These are phyloP conservation scores for Cheilosia vulpina DNA, from an alignment of 2,888 invertebrate genomes.

Conservation along the genomic window DNA sequence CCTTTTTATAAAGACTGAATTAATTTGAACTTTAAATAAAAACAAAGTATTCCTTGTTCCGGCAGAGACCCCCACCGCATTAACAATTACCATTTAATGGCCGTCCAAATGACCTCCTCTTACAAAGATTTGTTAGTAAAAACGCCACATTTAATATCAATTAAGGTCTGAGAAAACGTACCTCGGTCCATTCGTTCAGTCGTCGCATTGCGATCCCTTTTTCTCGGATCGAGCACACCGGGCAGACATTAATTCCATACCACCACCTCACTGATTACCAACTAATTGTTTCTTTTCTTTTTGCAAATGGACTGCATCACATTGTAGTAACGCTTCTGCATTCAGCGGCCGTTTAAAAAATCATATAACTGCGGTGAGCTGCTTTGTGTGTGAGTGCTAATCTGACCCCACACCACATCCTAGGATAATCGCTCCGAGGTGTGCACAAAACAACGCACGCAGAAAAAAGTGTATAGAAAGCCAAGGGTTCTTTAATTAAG, in stretches of 20 bases:
- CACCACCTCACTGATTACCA: constrained; percentile 66
- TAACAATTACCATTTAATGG: constrained; percentile 59
- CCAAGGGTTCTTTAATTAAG: constrained; percentile 67
- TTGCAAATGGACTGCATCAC: constrained; percentile 57
- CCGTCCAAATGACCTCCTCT: constrained; percentile 52
- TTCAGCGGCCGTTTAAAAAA: constrained; percentile 53
- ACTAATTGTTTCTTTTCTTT: constrained; percentile 64
- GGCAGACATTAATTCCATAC: constrained; percentile 59
- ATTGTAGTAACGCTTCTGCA: constrained; percentile 38
- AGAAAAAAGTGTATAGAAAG: constrained; percentile 55
- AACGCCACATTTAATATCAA: constrained; percentile 71
- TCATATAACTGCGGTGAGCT: constrained; percentile 30
- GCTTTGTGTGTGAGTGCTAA: neutral
- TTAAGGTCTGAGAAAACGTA: constrained; percentile 71
- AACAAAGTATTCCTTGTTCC: constrained; percentile 37
- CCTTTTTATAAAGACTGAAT: constrained; percentile 30
- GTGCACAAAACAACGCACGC: constrained; percentile 34
- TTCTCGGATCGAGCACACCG: constrained; percentile 64
- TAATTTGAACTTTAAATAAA: constrained; percentile 44
- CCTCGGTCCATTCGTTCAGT: constrained; percentile 26
- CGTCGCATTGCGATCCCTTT: constrained; percentile 58
- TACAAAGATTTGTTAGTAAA: constrained; percentile 30
- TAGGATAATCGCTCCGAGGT: constrained; percentile 64
- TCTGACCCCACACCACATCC: constrained; percentile 45
- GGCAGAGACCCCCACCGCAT: constrained; percentile 10